Evolutionary conservation across 1,140 invertebrate genomes (phyloP), one percentile per base, ranked within the genome.

Genomic region (Camponotus pennsylvanicus): DNA sequence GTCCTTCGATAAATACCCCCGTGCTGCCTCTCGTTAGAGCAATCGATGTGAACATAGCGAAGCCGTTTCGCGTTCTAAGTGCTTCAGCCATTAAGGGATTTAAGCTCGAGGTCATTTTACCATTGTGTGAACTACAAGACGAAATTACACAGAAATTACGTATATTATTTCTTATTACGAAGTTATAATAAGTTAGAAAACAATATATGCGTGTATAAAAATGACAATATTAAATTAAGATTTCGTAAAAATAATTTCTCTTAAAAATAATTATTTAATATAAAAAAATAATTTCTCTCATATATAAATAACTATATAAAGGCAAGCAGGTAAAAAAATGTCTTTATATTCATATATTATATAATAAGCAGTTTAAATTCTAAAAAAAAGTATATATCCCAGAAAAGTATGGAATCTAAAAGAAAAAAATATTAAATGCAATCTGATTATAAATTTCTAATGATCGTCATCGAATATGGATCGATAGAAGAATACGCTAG

Each of bases 391-490:
- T 49, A 15, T 61, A 49, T 45, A 15, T 45, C 15, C 3, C 40
- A 15, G 1, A 40, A 40, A 40, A 11, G 4, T 69, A 61, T 59
- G 18, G 40, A 73, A 71, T 82, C 40, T 18, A 82, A 55, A 18
- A 18, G 73, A 45, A n/a, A 13, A 82, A 61, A 82, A 82, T 82
- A 71, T 82, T 82, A 83, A n/a, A 18, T 75, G 55, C 27, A n/a
- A 55, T 45, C 34, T 11, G 79, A 52, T 59, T 82, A 82, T 52
- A 34, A 9, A 18, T 71, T 27, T 13, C 1, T 27, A 37, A 73
- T 61, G 27, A 37, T n/a, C 40, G 40, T 82, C 27, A 61, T 82
- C 79, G 40, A 21, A 61, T 83, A 83, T 83, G 69, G 69, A 83
- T 83, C 49, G 69, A 2, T 32, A 42, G 13, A 40, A 49, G 32